Conservation (phyloP, 2,888 invertebrate species). For the Dicyrtoma fusca region DNA sequence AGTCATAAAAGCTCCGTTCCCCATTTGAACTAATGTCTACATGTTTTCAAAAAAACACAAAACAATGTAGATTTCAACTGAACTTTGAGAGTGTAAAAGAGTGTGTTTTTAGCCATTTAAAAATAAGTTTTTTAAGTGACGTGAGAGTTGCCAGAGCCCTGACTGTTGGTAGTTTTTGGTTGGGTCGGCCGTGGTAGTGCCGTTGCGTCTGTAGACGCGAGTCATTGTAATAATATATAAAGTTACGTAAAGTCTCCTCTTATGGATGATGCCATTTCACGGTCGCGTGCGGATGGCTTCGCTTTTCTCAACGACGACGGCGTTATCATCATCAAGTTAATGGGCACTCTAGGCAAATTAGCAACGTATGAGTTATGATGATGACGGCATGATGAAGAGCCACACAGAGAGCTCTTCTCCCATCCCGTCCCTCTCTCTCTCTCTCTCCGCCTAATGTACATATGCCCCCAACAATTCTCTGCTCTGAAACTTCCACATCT, state of each 20-base stretch:
- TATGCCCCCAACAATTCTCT: conserved; percentile 6
- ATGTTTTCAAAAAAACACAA: too few relatives aligned
- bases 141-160: too few relatives aligned
- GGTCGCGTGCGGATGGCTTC: conserved; percentile 36
- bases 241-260: conserved; percentile 36
- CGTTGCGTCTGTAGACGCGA: too few relatives aligned
- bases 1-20: too few relatives aligned
- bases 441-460: background rate
- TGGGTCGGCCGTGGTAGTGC: too few relatives aligned
- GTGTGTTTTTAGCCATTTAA: too few relatives aligned
- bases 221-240: conserved; percentile 28
- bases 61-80: too few relatives aligned
- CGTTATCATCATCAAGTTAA: conserved; percentile 40
- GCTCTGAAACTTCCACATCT: conserved; percentile 21
- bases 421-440: conserved; percentile 10
- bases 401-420: conserved; percentile 24
- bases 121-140: too few relatives aligned
- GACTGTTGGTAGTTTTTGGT: too few relatives aligned
- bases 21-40: too few relatives aligned
- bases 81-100: too few relatives aligned
- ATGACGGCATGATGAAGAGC: conserved; percentile 38
- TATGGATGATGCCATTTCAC: conserved; percentile 46
- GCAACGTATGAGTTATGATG: conserved; percentile 41
- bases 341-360: conserved; percentile 46
- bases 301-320: conserved; percentile 39